Evolutionary conservation across 1,140 invertebrate species (phyloP).

Genomic region (Panulirus ornatus): DNA sequence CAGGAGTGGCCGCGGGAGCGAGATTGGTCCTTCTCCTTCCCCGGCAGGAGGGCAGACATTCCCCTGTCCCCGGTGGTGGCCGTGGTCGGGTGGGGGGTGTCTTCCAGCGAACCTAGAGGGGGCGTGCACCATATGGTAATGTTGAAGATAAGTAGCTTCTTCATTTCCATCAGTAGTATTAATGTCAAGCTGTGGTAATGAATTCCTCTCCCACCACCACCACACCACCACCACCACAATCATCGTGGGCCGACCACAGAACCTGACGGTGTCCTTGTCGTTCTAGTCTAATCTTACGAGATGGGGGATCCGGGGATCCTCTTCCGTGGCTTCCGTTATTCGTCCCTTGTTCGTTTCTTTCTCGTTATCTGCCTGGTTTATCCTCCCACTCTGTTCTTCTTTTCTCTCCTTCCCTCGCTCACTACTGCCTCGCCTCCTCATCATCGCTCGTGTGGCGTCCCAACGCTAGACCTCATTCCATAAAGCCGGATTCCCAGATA

Average conservation of each 20-base stretch:
- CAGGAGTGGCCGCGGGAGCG: neutral
- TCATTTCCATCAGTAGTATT: slow-evolving; percentile 36
- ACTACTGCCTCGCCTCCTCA: neutral
- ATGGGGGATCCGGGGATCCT: too few relatives aligned
- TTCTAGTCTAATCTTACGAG: too few relatives aligned
- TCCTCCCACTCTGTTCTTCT: neutral
- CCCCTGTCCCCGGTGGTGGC: neutral
- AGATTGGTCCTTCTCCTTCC: neutral
- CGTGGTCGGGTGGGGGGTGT: too few relatives aligned
- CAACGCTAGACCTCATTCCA: slow-evolving; percentile 28
- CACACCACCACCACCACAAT: neutral
- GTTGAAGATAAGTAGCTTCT: neutral
- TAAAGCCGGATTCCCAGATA: slow-evolving; percentile 44
- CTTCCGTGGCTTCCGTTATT: neutral
- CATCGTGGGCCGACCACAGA: too few relatives aligned
- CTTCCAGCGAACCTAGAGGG: neutral
- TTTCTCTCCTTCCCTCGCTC: neutral
- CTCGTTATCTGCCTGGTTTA: neutral
- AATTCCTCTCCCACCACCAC: slow-evolving; percentile 10
- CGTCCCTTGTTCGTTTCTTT: neutral
- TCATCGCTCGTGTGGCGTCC: neutral
- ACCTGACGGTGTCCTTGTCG: too few relatives aligned
- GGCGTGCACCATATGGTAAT: slow-evolving; percentile 30
- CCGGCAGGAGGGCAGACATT: neutral
- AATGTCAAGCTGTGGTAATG: slow-evolving; percentile 19